Evolutionary conservation across 2,113 vertebrate genomes (phyloP), one percentile per base, ranked within the genome.

Genomic region (Melozone crissalis): DNA sequence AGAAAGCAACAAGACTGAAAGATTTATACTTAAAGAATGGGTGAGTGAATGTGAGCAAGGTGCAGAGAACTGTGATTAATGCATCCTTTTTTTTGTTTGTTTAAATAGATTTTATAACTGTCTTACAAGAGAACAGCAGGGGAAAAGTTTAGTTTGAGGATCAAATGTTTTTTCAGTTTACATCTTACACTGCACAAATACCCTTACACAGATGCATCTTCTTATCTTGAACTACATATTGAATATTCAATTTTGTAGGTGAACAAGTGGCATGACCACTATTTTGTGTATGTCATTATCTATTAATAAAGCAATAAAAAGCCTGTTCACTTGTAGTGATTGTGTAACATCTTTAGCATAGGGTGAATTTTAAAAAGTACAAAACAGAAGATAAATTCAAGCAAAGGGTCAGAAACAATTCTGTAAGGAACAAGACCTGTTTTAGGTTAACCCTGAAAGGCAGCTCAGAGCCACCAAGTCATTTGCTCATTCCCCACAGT

Each of bases 21-120:
- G 94, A 51, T 93, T 58, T 79, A 46, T 85, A 46, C 54, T 68
- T 39, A 57, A 72, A 89, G 39, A 95, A 37, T 51, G 65, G 20
- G 78, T 69, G 47, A 88, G 7, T 41, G 55, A 96, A 91, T 15
- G 26, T 59, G 57, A 69, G 37, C 5, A 84, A 87, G 47, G 27
- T 73, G 85, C 65, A 95, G 26, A 80, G 43, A 72, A 63, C 57
- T 88, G 39, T 74, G 37, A 93, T 85, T 67, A 96, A 54, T 66
- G 47, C n/a, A 85, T 58, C 20, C 15, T 46, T 72, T 72, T 57
- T 22, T 54, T 72, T 79, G 52, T 39, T 66, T 91, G 46, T 73
- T 93, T 79, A 71, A 80, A 59, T 19, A 84, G 31, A 24, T 85
- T 81, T 74, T 73, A 80, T 28, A 59, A 84, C 4, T 77, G 44